phyloP scores from a whole-genome alignment of 2,113 vertebrate genomes.

The Mesembrinibis cayennensis region DNA sequence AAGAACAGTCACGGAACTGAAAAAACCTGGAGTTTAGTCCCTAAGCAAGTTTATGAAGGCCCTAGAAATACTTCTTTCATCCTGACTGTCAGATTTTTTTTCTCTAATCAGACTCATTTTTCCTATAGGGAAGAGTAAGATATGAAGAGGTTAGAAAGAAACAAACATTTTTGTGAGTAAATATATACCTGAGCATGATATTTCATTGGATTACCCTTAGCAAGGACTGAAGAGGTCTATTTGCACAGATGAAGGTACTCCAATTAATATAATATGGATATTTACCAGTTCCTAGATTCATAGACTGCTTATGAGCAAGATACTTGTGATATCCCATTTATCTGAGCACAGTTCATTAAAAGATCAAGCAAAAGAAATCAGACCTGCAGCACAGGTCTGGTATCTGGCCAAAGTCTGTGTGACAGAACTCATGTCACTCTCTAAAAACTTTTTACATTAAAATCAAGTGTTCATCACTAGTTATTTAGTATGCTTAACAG shows the following conservation, averaged over 20 bases:
- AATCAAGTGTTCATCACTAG: not conserved
- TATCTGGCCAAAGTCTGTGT: not conserved
- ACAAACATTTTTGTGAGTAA: not conserved
- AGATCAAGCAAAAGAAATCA: not conserved
- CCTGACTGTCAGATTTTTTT: not conserved
- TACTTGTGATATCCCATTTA: not conserved
- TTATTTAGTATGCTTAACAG: not conserved
- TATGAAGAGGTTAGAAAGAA: not conserved
- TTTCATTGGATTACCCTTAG: not conserved
- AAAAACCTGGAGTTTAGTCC: not conserved
- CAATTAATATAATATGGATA: not conserved
- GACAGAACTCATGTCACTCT: not conserved
- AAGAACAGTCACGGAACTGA: not conserved
- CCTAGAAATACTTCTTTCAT: not conserved
- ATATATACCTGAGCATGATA: fast-evolving
- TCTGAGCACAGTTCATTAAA: not conserved
- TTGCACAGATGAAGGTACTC: not conserved
- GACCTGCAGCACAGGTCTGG: not conserved
- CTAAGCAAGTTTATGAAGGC: not conserved
- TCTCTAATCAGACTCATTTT: not conserved
- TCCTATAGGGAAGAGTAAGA: not conserved
- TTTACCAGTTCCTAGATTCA: not conserved
- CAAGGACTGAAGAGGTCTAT: not conserved
- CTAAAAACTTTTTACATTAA: not conserved
- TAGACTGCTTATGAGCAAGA: not conserved